Base-by-base conservation (phyloP, 2,888 invertebrate species). In the Bugulina stolonifera region DNA sequence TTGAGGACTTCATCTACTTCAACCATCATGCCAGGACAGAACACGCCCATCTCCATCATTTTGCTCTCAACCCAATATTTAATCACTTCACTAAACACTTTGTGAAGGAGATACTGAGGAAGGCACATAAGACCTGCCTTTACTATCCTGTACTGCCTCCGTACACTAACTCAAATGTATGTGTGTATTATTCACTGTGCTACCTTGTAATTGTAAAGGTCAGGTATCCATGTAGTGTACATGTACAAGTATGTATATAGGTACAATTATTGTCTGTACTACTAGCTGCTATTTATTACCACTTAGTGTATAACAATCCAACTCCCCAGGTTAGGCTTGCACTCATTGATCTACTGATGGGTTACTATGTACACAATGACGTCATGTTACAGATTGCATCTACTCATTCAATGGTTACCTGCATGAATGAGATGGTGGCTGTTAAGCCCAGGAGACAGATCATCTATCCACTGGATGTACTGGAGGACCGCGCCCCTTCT, bases 1-100 rank as follows among this genome's bases (percentile, higher is more conserved):
- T 85, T 35, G 84, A 85, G 75, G 83, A 84, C 75, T 85, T 84
- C 74, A 82, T 85, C 73, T 83, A 84, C 78, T 85, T 78, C 78
- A 83, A 83, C 76, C 84, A 85, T 73, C 84, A 85, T 75, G 77
- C 78, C 64, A 76, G 84, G 58, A 76, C 79, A 23, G 83, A 84
- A 69, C 84, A 85, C 76, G 82, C 79, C 1, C 81, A 82, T 72
- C 79, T 85, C 0, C 81, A 83, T 73, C 84, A 85, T 76, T 82
- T 81, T 77, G 82, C 81, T 23, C 75, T 85, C 57, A 84, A 83
- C 74, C 84, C 85, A 14, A 78, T 83, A 71, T 85, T 84, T 76
- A 76, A 76, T 27, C 82, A 82, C 74, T 79, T 81, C 58, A 80
- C 82, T 52, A 84, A 84, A 74, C 78, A 81, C 72, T 85, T 85